phyloP scores from a whole-genome alignment of 2,797 vertebrate species.

The Lycodopsis pacificus region DNA sequence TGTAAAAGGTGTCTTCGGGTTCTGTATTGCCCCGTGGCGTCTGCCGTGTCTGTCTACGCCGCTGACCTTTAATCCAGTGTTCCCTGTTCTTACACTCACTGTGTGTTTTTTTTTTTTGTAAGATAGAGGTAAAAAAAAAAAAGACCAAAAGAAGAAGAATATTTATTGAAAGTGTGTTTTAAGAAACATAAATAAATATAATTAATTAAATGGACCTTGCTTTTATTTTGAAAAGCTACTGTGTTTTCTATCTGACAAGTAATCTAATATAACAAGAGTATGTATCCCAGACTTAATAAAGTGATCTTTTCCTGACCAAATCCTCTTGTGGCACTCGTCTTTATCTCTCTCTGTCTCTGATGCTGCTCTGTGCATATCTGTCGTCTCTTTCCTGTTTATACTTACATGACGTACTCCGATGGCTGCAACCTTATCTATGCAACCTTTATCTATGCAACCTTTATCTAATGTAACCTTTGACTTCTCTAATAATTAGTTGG shows the following conservation, averaged over 20 bases:
- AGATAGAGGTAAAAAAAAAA: slow-evolving; percentile 58
- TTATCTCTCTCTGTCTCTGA: neutral
- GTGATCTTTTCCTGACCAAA: slow-evolving; percentile 79
- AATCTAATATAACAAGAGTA: slow-evolving; percentile 87
- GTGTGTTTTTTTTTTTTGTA: slow-evolving; percentile 79
- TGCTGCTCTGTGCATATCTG: neutral
- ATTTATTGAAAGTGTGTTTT: slow-evolving; percentile 88
- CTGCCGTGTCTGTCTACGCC: slow-evolving; percentile 22
- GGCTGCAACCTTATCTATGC: neutral
- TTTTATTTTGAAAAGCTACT: slow-evolving; percentile 99
- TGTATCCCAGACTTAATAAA: slow-evolving; percentile 85
- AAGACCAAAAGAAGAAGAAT: slow-evolving; percentile 71
- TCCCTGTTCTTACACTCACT: slow-evolving; percentile 69
- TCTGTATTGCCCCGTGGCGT: slow-evolving; percentile 22
- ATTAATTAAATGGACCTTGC: slow-evolving; percentile 86
- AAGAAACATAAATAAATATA: slow-evolving; percentile 76
- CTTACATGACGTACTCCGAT: neutral
- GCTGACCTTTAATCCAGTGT: slow-evolving; percentile 71
- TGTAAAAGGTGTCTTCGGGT: slow-evolving; percentile 56
- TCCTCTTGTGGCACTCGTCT: slow-evolving; percentile 4
- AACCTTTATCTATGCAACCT: neutral
- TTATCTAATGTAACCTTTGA: neutral
- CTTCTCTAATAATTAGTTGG: neutral
- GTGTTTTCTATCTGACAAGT: slow-evolving; percentile 93
- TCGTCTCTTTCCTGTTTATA: neutral